Percentiles rank a stretch among this genome's conserved stretches.
Conservation (phyloP, 2,888 invertebrate species). For the Erebia epiphron region DNA sequence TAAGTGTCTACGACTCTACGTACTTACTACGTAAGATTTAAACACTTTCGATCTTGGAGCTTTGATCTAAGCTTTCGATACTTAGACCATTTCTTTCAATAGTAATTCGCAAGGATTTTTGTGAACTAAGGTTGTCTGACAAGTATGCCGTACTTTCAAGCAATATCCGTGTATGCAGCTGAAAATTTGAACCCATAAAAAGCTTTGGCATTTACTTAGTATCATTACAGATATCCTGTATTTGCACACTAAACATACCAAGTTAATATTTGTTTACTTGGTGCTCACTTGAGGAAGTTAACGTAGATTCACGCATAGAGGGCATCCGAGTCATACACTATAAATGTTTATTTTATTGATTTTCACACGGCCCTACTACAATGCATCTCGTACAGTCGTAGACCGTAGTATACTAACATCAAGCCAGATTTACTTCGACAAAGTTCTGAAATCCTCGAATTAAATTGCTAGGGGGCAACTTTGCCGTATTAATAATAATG, state of each 20-base stretch:
- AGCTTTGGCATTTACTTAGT: background rate
- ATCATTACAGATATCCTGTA: constrained; percentile 18
- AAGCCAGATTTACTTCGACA: constrained; percentile 56
- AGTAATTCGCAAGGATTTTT: background rate
- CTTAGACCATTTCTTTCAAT: no score
- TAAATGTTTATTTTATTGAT: constrained; percentile 80
- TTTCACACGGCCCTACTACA: constrained; percentile 74
- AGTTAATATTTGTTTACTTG: constrained; percentile 29
- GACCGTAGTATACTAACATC: constrained; percentile 42
- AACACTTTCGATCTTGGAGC: no score
- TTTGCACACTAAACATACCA: constrained; percentile 8
- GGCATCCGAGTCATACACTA: constrained; percentile 54
- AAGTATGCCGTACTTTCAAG: background rate
- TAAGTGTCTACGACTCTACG: no score
- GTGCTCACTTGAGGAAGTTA: constrained; percentile 35
- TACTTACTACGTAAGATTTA: no score
- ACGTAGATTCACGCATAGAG: constrained; percentile 33
- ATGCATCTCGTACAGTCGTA: constrained; percentile 54
- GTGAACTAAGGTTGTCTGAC: background rate
- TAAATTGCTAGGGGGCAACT: constrained; percentile 70
- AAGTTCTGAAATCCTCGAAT: constrained; percentile 63
- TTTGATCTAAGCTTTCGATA: no score
- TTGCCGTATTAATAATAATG: constrained; percentile 76
- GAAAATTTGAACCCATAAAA: background rate
- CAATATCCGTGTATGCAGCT: background rate